A percentile compares a stretch with the other conserved stretches of the same genome.
Conservation (phyloP, 2,113 vertebrate species). For the Cathartes aura region DNA sequence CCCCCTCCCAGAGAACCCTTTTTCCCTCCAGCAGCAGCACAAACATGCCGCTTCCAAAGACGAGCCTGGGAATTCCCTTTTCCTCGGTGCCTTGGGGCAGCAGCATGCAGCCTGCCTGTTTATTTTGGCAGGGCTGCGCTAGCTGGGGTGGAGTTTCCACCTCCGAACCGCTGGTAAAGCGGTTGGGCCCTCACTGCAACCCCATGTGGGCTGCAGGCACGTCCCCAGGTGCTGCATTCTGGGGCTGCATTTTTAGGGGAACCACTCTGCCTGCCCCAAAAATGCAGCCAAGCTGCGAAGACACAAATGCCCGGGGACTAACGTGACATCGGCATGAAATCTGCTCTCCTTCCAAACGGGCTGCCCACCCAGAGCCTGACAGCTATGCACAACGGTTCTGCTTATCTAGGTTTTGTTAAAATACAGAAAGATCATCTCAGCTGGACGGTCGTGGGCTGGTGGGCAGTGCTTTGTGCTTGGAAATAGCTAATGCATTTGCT, state of each 20-base stretch:
- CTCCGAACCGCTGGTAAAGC: not conserved
- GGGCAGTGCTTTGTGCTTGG: not conserved
- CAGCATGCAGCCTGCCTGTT: not conserved
- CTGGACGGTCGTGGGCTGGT: not conserved
- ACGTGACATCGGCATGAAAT: rapidly evolving
- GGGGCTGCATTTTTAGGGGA: not conserved
- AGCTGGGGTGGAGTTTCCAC: not conserved
- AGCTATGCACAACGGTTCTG: rapidly evolving
- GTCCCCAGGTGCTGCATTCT: not conserved
- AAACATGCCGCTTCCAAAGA: not conserved
- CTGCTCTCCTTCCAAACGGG: not conserved
- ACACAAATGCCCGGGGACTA: not conserved
- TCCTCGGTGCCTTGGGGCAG: not conserved
- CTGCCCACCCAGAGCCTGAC: rapidly evolving
- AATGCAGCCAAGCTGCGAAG: rapidly evolving
- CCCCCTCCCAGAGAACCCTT: not conserved
- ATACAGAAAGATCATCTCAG: not conserved
- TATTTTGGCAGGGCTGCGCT: not conserved
- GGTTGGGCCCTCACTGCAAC: not conserved
- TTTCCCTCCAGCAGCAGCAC: not conserved
- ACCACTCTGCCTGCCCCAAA: not conserved
- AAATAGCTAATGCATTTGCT: not conserved
- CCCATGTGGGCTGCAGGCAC: rapidly evolving
- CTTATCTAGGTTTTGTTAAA: not conserved
- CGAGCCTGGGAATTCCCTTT: not conserved